phyloP scores from a whole-genome alignment of 2,888 invertebrate genomes.

The Seira sanloemensis region DNA sequence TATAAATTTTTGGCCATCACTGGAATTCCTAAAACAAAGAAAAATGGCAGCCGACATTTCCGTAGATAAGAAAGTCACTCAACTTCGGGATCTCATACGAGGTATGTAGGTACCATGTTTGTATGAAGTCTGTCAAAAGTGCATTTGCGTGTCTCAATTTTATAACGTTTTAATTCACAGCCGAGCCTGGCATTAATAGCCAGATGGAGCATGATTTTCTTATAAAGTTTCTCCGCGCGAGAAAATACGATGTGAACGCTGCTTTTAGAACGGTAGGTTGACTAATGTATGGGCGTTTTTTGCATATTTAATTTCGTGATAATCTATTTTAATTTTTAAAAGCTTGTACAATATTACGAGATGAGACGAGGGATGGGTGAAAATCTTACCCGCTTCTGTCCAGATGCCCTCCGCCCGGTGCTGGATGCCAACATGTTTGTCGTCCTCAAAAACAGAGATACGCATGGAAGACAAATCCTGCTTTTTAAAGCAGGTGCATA shows the following conservation, averaged over 20 bases:
- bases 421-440: constrained; percentile 51
- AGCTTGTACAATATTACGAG: constrained; percentile 57
- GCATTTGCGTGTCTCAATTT: not conserved
- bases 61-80: constrained; percentile 39
- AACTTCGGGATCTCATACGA: constrained; percentile 43
- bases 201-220: constrained; percentile 59
- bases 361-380: constrained; percentile 39
- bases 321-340: not conserved
- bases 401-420: constrained; percentile 25
- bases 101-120: constrained; percentile 9
- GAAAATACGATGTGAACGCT: constrained; percentile 53
- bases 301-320: not conserved
- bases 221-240: constrained; percentile 57
- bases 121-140: not conserved
- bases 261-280: constrained; percentile 53
- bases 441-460: constrained; percentile 52
- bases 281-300: not conserved
- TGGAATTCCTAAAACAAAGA: not conserved
- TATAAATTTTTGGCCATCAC: not conserved
- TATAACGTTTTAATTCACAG: constrained; percentile 10
- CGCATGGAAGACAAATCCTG: constrained; percentile 53
- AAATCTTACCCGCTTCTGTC: constrained; percentile 42
- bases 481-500: constrained; percentile 51
- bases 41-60: constrained; percentile 42
- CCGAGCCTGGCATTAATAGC: constrained; percentile 30